These are phyloP conservation scores for Coenonympha glycerion DNA, from an alignment of 2,888 invertebrate species.

Conservation along the genomic window DNA sequence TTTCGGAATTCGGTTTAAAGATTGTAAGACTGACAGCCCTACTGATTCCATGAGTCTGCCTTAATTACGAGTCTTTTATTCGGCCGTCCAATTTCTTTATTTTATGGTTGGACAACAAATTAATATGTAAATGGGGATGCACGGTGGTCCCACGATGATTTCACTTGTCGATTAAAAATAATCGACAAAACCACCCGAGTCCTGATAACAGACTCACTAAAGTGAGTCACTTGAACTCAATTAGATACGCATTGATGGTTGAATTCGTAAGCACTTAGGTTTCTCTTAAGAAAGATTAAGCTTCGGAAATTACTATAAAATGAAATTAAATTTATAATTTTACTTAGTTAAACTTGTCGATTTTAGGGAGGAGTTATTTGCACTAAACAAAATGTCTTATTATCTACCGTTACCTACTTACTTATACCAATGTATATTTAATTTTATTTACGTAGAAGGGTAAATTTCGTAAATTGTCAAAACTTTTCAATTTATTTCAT, in stretches of 20 bases:
- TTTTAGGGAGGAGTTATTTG: too few relatives aligned
- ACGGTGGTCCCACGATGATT: slow-evolving; percentile 58
- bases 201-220: slow-evolving; percentile 21
- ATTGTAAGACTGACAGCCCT: not conserved
- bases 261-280: slow-evolving; percentile 6
- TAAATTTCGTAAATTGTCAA: too few relatives aligned
- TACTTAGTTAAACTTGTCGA: too few relatives aligned
- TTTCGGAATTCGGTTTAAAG: too few relatives aligned
- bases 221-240: slow-evolving; percentile 10
- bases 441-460: too few relatives aligned
- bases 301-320: not conserved
- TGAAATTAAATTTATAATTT: not conserved
- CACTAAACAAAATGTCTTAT: too few relatives aligned
- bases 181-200: slow-evolving; percentile 24
- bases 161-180: slow-evolving; percentile 36
- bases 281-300: not conserved
- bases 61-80: slow-evolving; percentile 62
- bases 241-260: slow-evolving; percentile 7
- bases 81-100: slow-evolving; percentile 69
- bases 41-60: slow-evolving; percentile 48
- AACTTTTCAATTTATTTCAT: too few relatives aligned
- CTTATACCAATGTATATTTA: too few relatives aligned
- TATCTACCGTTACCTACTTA: too few relatives aligned
- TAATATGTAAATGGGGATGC: slow-evolving; percentile 69
- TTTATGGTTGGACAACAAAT: slow-evolving; percentile 70